Conservation (phyloP, 2,888 invertebrate genomes). For the Cantharis lateralis region DNA sequence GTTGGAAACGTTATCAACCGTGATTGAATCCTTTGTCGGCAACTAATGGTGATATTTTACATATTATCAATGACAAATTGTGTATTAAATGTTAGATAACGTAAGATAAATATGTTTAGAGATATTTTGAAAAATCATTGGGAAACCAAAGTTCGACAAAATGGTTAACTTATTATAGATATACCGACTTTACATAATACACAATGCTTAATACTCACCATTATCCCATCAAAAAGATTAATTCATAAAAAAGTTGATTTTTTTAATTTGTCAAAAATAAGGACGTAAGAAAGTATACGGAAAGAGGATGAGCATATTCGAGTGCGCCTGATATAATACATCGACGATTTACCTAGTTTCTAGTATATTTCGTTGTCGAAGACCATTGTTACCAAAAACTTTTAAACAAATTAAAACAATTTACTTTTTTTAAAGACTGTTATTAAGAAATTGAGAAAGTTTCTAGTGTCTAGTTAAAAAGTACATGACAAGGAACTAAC, state of each 20-base stretch:
- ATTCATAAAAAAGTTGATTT: neutral
- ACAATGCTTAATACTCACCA: neutral
- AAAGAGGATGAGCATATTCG: too few relatives aligned
- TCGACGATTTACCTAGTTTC: too few relatives aligned
- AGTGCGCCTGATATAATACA: too few relatives aligned
- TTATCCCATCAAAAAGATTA: neutral
- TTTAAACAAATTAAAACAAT: neutral
- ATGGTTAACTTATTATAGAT: neutral
- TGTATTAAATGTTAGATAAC: conserved; percentile 37
- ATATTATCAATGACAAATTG: conserved; percentile 50
- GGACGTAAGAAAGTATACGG: too few relatives aligned
- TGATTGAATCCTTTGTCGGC: conserved; percentile 54
- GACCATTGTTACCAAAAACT: neutral
- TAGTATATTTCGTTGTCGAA: too few relatives aligned
- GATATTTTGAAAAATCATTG: conserved; percentile 16
- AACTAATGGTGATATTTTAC: conserved; percentile 48
- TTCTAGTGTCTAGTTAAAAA: neutral
- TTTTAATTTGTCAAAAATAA: neutral
- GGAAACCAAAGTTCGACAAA: conserved; percentile 2
- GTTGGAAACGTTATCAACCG: conserved; percentile 47
- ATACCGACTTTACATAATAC: neutral
- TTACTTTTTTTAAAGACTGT: neutral
- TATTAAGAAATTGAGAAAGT: neutral
- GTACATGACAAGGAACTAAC: neutral
- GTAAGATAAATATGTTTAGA: conserved; percentile 13